These are phyloP conservation scores for Oscheius sp. DNA, from an alignment of 2,888 invertebrate species.

Conservation along the genomic window DNA sequence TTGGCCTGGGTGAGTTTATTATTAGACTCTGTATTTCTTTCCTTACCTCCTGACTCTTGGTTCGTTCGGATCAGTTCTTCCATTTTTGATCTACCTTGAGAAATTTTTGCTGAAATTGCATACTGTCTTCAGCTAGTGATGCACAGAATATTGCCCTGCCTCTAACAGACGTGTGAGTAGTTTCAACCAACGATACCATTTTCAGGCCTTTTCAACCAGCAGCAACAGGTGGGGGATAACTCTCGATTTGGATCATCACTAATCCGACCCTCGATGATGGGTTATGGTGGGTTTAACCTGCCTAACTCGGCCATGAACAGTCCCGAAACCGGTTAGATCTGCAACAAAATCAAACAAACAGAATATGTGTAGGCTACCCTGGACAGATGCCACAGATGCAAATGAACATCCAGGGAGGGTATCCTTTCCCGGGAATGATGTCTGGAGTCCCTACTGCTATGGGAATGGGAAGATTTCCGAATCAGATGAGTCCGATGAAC, in stretches of 20 bases:
- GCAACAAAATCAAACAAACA: neutral
- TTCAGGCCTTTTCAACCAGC: constrained; percentile 5
- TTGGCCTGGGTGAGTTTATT: neutral
- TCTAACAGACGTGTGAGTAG: too few relatives aligned
- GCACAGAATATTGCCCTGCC: too few relatives aligned
- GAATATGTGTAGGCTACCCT: neutral
- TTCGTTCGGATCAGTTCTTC: too few relatives aligned
- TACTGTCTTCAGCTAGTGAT: too few relatives aligned
- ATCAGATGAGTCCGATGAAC: constrained; percentile 4
- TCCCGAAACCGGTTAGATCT: constrained; percentile 4
- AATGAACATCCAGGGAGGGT: neutral
- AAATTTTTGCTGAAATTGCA: too few relatives aligned
- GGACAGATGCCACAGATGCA: constrained; percentile 5
- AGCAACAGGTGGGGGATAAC: neutral
- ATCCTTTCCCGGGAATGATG: neutral
- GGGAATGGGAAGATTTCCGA: neutral
- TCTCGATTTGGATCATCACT: constrained; percentile 1
- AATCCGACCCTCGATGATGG: neutral
- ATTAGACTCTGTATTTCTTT: neutral
- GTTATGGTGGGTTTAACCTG: constrained; percentile 29
- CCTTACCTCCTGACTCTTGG: neutral
- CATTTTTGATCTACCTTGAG: too few relatives aligned
- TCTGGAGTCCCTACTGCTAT: neutral
- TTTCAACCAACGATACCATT: neutral
- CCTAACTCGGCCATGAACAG: too few relatives aligned